These are phyloP conservation scores for Hippasteria phrygiana DNA, from an alignment of 53 echinoderm and acorn worm species.

Conservation along the genomic window DNA sequence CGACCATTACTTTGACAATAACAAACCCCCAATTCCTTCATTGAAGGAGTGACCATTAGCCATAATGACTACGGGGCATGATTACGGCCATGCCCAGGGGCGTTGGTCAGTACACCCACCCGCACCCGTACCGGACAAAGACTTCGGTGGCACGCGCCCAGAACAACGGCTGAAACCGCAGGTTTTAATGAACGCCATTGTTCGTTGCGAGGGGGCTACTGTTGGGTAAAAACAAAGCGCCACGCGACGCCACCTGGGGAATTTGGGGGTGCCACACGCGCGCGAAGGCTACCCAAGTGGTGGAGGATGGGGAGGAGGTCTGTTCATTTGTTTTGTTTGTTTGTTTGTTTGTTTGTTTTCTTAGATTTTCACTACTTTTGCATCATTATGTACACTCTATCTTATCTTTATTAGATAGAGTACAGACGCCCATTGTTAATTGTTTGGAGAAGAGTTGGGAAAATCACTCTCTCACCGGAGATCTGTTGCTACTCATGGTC, in stretches of 20 bases:
- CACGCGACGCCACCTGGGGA: constrained; percentile 63
- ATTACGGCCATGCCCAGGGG: constrained; percentile 12
- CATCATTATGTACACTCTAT: too few relatives aligned
- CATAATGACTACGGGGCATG: background rate
- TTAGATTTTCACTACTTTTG: too few relatives aligned
- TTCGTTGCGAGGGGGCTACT: background rate
- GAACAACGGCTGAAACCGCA: background rate
- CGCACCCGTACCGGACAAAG: background rate
- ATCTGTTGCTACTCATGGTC: too few relatives aligned
- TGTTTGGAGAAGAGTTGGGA: too few relatives aligned
- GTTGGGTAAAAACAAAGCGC: constrained; percentile 45
- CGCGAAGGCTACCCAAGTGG: background rate
- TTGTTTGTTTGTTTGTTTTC: background rate
- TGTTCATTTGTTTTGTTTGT: too few relatives aligned
- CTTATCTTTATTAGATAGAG: too few relatives aligned
- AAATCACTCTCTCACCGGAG: too few relatives aligned
- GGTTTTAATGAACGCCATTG: background rate
- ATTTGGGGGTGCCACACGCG: constrained; percentile 9
- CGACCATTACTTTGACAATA: constrained; percentile 1
- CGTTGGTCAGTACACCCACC: constrained; percentile 5
- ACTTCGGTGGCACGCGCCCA: background rate
- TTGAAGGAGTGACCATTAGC: background rate
- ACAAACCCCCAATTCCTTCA: background rate
- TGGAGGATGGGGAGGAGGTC: background rate
- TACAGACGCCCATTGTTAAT: too few relatives aligned